Evolutionary conservation across 2,113 vertebrate genomes (phyloP).

Genomic region (Alethe castanea): DNA sequence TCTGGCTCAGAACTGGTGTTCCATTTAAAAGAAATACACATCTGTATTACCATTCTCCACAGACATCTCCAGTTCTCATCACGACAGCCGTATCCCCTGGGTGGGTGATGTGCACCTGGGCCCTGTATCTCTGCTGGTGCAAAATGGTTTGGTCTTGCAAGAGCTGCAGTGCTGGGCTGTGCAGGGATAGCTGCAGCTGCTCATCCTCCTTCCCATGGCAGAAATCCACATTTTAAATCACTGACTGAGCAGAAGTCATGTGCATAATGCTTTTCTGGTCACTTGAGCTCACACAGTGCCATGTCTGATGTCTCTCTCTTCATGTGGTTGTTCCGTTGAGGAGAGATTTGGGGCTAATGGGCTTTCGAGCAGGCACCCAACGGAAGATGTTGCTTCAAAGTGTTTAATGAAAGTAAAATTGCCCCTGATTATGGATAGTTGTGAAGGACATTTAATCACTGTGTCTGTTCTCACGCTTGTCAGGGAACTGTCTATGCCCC

Average conservation of each 20-base stretch:
- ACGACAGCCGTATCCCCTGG: not conserved
- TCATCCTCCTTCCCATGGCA: not conserved
- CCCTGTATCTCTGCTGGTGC: not conserved
- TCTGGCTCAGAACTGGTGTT: slow-evolving; percentile 39
- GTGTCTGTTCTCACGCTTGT: not conserved
- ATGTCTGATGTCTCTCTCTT: not conserved
- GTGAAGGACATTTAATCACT: not conserved
- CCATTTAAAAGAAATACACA: not conserved
- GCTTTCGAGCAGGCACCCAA: not conserved
- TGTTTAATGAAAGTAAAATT: not conserved
- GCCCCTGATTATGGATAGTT: not conserved
- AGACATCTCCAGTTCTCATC: slow-evolving; percentile 52
- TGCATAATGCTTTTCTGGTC: not conserved
- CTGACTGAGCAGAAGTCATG: not conserved
- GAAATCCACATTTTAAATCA: not conserved
- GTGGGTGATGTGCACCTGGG: not conserved
- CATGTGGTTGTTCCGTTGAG: not conserved
- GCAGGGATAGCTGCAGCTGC: not conserved
- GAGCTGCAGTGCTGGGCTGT: rapidly evolving
- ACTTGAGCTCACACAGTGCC: not conserved
- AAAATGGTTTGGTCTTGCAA: not conserved
- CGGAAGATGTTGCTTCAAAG: not conserved
- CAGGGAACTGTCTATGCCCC: not conserved
- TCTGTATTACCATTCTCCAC: slow-evolving; percentile 11
- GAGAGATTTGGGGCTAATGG: not conserved